Evolutionary conservation across 2,797 vertebrate genomes (phyloP), one percentile per base, ranked within the genome.

Genomic region (Bucorvus abyssinicus): DNA sequence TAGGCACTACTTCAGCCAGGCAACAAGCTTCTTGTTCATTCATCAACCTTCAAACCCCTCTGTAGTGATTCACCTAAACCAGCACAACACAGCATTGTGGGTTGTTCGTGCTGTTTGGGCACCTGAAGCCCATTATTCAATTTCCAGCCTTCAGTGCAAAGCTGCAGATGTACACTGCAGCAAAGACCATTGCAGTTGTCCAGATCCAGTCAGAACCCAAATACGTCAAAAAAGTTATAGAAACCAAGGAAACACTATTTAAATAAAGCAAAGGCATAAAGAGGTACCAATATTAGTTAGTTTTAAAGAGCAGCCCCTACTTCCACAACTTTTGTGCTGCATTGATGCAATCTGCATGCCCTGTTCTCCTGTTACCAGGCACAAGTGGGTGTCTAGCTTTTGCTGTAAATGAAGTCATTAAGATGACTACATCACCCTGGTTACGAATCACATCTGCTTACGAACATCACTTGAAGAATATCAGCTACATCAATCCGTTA

Each of bases 81-180:
- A 38, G 26, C 8, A 30, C 12, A 40, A 8, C 23, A 2, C 3
- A 12, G 36, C 19, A 12, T 2, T 42, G 7, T 20, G 10, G 13
- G 22, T 6, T 64, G 1, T 12, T 45, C 1, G 1, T 76, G 42
- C 65, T 61, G 0, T 36, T 30, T 15, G 32, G 24, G 32, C n/a
- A 12, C 3, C 30, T 36, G 59, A 52, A 56, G 19, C 7, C 40
- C n/a, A 9, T 19, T 15, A 1, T 12, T 53, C 24, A 7, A 7
- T 45, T 56, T 65, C 60, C 32, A 38, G 32, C 27, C 61, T 53
- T 50, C 36, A 13, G 13, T 4, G 42, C 38, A 68, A 61, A 84
- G 38, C 60, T 56, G 26, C 11, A 42, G 77, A 21, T 15, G 8
- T 29, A 21, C 8, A 24, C 50, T 26, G 45, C 38, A 23, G 10